phyloP scores from a whole-genome alignment of 2,888 invertebrate species.

The Oasisia sp. region DNA sequence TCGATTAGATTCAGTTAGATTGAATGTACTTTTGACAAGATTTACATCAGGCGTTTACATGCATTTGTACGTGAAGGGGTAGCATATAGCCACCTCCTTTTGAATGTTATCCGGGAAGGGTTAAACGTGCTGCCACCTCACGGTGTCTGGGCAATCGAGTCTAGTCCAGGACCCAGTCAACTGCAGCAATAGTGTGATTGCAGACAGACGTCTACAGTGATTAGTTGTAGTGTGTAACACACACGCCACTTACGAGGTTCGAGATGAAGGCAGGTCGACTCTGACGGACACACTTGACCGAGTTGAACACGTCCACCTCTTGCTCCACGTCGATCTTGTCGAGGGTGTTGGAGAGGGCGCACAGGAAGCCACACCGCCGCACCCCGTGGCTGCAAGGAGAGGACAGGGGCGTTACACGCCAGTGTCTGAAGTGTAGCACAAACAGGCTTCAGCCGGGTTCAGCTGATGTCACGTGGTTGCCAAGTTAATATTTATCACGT shows the following conservation, averaged over 20 bases:
- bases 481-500: neutral
- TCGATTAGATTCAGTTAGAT: no score
- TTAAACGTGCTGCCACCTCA: no score
- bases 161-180: neutral
- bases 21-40: no score
- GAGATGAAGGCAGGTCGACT: neutral
- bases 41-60: no score
- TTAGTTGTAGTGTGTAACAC: neutral
- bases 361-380: neutral
- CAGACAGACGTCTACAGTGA: neutral
- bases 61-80: no score
- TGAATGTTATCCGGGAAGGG: no score
- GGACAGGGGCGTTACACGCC: neutral
- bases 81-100: no score
- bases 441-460: neutral
- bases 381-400: neutral
- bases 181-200: neutral
- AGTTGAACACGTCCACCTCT: slow-evolving; percentile 12
- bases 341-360: neutral
- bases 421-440: neutral
- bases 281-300: neutral
- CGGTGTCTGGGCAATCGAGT: no score
- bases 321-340: neutral
- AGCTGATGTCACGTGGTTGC: neutral
- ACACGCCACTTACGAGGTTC: neutral